Evolutionary conservation across 2,888 invertebrate genomes (phyloP).

Genomic region (Rhaphigaster nebulosa): DNA sequence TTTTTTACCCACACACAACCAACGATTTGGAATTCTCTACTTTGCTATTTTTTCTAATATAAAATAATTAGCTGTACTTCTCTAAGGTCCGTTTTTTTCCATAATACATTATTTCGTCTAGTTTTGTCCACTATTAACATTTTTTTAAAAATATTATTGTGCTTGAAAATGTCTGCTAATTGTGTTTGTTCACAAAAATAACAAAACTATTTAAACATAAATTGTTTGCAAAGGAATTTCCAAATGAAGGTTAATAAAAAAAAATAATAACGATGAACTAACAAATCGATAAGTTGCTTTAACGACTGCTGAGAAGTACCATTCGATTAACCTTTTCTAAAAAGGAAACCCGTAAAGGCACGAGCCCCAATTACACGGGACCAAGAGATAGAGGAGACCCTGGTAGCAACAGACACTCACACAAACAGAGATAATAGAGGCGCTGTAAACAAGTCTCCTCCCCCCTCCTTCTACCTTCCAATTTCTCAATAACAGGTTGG

Average conservation of each 20-base stretch:
- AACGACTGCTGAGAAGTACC: neutral
- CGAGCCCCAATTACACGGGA: constrained; percentile 10
- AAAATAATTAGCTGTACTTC: too few species aligned
- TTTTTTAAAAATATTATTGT: too few species aligned
- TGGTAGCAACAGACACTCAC: neutral
- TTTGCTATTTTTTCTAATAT: too few species aligned
- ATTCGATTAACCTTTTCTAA: constrained; percentile 16
- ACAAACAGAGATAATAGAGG: constrained; percentile 22
- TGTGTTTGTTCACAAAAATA: too few species aligned
- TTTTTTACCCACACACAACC: too few species aligned
- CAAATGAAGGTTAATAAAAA: neutral
- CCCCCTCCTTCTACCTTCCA: neutral
- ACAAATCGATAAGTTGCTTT: neutral
- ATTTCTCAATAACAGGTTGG: constrained; percentile 47
- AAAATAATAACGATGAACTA: neutral
- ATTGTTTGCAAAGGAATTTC: neutral
- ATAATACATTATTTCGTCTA: too few species aligned
- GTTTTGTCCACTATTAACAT: too few species aligned
- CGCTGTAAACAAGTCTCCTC: constrained; percentile 27
- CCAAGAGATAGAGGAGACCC: neutral
- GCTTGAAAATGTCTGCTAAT: too few species aligned
- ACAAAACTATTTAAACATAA: too few species aligned
- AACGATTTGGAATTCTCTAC: too few species aligned
- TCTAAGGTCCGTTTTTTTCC: too few species aligned
- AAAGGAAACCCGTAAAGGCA: constrained; percentile 35